phyloP scores from a whole-genome alignment of 2,797 vertebrate genomes.

The Hippopotamyrus pictus region DNA sequence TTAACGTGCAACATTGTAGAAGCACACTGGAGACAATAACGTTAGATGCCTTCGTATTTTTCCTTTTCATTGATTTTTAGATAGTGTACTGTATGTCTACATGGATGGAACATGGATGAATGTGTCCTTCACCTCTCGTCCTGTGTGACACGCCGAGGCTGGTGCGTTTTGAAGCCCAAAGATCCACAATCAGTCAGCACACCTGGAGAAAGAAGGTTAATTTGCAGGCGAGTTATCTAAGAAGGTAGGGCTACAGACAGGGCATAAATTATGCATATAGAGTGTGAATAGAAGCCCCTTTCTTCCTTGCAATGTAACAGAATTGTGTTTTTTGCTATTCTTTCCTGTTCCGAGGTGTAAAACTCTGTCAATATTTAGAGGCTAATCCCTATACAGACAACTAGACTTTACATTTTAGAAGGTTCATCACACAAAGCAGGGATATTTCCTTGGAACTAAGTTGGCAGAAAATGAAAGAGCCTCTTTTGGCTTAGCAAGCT shows the following conservation, averaged over 20 bases:
- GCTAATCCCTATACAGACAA: constrained; percentile 17
- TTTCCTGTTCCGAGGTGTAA: constrained; percentile 13
- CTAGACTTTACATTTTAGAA: constrained; percentile 22
- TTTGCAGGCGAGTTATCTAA: constrained; percentile 23
- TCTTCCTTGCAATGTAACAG: constrained; percentile 9
- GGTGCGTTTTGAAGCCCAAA: neutral
- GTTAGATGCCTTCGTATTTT: neutral
- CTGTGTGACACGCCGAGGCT: neutral
- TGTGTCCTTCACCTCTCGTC: neutral
- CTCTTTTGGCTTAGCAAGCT: constrained; percentile 24
- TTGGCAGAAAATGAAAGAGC: constrained; percentile 29
- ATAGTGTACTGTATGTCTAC: neutral
- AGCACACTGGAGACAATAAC: neutral
- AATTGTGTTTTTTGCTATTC: constrained; percentile 7
- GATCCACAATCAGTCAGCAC: neutral
- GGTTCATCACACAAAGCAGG: constrained; percentile 23
- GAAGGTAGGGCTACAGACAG: constrained; percentile 19
- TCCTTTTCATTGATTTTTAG: neutral
- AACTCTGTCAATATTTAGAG: constrained; percentile 27
- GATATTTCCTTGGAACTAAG: constrained; percentile 16
- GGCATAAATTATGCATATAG: constrained; percentile 19
- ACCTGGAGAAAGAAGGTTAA: constrained; percentile 11
- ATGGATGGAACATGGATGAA: neutral
- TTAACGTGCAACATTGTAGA: neutral
- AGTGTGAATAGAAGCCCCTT: neutral